Percentiles rank a stretch among this genome's conserved stretches.
Conservation (phyloP, 2,888 invertebrate genomes). For the Leptinotarsa juncta region DNA sequence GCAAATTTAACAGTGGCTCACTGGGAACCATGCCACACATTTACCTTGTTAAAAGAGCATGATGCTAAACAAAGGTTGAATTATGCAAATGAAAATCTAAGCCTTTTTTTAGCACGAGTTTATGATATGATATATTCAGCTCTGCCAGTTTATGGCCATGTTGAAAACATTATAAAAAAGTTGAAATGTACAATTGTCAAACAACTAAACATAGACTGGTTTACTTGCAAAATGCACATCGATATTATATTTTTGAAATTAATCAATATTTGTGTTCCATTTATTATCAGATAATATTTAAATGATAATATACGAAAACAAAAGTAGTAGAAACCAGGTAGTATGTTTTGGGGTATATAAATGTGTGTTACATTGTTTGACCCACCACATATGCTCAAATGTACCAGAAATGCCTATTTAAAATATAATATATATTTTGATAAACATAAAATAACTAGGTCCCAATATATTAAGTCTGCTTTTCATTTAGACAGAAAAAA, state of each 20-base stretch:
- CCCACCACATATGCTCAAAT: conserved; percentile 30
- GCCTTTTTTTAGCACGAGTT: background rate
- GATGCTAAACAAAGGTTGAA: background rate
- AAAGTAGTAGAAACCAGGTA: background rate
- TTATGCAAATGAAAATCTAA: background rate
- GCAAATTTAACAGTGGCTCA: background rate
- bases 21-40: conserved; percentile 1
- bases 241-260: background rate
- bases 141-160: background rate
- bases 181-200: background rate
- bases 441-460: too few species aligned
- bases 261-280: background rate
- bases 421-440: conserved; percentile 3
- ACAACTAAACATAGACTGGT: background rate
- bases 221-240: conserved; percentile 6
- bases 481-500: conserved; percentile 10
- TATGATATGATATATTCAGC: background rate
- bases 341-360: background rate
- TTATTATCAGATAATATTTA: conserved; percentile 1
- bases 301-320: background rate
- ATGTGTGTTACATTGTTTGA: conserved; percentile 8
- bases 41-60: background rate
- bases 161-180: conserved; percentile 6
- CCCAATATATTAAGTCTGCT: background rate
- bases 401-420: conserved; percentile 23